phyloP scores from a whole-genome alignment of 2,888 invertebrate species.

The Tenthredo scrophulariae region DNA sequence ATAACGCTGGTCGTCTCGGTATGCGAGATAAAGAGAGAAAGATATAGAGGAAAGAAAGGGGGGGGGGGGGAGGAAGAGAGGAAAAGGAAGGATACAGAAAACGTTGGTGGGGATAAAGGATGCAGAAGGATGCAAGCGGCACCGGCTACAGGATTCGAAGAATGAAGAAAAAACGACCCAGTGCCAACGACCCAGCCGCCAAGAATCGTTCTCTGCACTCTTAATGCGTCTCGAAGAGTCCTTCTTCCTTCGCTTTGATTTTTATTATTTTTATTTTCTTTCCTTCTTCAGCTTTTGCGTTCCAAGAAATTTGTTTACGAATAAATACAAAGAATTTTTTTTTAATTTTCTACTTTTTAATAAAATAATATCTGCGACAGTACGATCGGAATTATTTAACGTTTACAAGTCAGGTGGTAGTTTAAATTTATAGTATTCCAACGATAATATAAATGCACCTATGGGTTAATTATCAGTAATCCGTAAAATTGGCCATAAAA shows the following conservation, averaged over 20 bases:
- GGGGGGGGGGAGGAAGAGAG: slow-evolving; percentile 59
- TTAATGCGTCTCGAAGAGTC: slow-evolving; percentile 22
- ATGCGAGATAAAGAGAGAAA: slow-evolving; percentile 46
- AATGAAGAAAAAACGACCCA: slow-evolving; percentile 71
- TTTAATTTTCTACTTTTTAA: too few species aligned
- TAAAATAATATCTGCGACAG: too few species aligned
- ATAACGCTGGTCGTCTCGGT: slow-evolving; percentile 34
- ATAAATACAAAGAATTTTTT: not conserved
- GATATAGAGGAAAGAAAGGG: slow-evolving; percentile 58
- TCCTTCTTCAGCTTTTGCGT: not conserved
- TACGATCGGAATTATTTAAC: too few species aligned
- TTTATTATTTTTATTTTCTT: not conserved
- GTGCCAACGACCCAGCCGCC: slow-evolving; percentile 73
- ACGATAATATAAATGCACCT: too few species aligned
- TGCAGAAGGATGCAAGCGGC: slow-evolving; percentile 40
- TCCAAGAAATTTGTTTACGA: not conserved
- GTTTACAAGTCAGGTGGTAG: too few species aligned
- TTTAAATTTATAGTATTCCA: too few species aligned
- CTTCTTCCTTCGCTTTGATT: not conserved
- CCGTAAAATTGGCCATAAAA: too few species aligned
- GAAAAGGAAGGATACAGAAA: slow-evolving; percentile 30
- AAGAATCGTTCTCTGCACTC: slow-evolving; percentile 26
- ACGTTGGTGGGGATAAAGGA: slow-evolving; percentile 43
- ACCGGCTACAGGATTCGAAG: slow-evolving; percentile 71
- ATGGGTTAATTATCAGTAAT: too few species aligned